phyloP scores from a whole-genome alignment of 1,140 invertebrate species.

The Helicoverpa armigera region DNA sequence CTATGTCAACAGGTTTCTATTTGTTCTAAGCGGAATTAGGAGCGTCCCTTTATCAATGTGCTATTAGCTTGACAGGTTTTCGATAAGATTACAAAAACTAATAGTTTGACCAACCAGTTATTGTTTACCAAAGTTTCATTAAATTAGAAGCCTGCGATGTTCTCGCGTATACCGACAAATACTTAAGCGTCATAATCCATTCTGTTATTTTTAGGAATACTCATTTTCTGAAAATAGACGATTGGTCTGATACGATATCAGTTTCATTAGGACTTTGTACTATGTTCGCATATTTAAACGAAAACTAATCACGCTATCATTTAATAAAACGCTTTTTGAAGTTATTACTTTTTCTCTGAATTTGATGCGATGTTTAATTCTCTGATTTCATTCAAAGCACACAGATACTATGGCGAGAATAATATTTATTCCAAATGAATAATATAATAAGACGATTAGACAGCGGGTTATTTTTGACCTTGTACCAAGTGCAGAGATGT shows the following conservation, averaged over 20 bases:
- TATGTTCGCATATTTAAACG: too few species aligned
- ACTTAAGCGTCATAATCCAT: neutral
- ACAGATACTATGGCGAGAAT: too few species aligned
- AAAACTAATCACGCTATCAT: too few species aligned
- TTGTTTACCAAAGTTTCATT: slow-evolving; percentile 7
- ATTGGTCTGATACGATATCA: slow-evolving; percentile 20
- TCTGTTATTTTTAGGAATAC: neutral
- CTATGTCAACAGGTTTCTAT: slow-evolving; percentile 9
- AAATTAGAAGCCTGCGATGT: neutral
- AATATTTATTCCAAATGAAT: neutral
- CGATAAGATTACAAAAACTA: slow-evolving; percentile 45
- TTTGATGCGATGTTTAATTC: too few species aligned
- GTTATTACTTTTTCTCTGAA: too few species aligned
- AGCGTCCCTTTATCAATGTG: slow-evolving; percentile 22
- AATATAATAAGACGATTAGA: neutral
- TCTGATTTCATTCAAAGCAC: too few species aligned
- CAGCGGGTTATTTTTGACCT: neutral
- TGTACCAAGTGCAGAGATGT: neutral
- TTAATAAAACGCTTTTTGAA: too few species aligned
- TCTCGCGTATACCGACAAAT: neutral
- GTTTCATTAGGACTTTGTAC: neutral
- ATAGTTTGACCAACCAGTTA: neutral
- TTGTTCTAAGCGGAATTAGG: slow-evolving; percentile 28
- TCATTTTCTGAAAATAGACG: slow-evolving; percentile 8
- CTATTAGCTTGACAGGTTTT: slow-evolving; percentile 31